phyloP scores from a whole-genome alignment of 1,140 invertebrate genomes.

The Pogonus chalceus region DNA sequence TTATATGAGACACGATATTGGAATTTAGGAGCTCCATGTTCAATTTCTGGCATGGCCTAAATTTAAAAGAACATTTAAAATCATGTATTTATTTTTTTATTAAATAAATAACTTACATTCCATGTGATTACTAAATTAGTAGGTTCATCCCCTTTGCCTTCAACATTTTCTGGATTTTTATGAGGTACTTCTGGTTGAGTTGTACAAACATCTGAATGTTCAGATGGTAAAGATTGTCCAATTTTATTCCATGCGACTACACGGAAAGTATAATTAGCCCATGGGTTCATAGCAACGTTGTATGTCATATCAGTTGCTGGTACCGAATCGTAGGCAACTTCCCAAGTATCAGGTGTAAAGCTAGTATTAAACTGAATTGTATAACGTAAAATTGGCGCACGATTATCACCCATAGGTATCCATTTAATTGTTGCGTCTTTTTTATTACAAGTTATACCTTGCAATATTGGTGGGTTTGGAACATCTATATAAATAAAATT shows the following conservation, averaged over 20 bases:
- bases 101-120: conserved; percentile 42
- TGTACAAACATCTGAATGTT: conserved; percentile 69
- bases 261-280: conserved; percentile 94
- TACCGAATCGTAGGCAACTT: conserved; percentile 59
- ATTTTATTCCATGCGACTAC: conserved; percentile 90
- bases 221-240: conserved; percentile 77
- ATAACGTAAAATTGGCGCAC: conserved; percentile 86
- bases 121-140: conserved; percentile 90
- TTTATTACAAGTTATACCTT: conserved; percentile 54
- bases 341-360: conserved; percentile 90
- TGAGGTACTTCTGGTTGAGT: conserved; percentile 82
- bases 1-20: conserved; percentile 84
- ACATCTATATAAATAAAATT: conserved; percentile 53
- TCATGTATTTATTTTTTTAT: neutral
- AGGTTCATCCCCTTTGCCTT: conserved; percentile 76
- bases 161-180: conserved; percentile 92
- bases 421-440: conserved; percentile 69
- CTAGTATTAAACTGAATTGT: conserved; percentile 90
- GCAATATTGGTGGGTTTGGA: conserved; percentile 76
- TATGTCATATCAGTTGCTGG: conserved; percentile 71
- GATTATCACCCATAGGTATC: conserved; percentile 84
- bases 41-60: conserved; percentile 87
- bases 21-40: conserved; percentile 91
- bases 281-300: conserved; percentile 70
- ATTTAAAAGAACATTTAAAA: conserved; percentile 19